These are phyloP conservation scores for Lonchura striata DNA, from an alignment of 2,113 vertebrate species.

Conservation along the genomic window DNA sequence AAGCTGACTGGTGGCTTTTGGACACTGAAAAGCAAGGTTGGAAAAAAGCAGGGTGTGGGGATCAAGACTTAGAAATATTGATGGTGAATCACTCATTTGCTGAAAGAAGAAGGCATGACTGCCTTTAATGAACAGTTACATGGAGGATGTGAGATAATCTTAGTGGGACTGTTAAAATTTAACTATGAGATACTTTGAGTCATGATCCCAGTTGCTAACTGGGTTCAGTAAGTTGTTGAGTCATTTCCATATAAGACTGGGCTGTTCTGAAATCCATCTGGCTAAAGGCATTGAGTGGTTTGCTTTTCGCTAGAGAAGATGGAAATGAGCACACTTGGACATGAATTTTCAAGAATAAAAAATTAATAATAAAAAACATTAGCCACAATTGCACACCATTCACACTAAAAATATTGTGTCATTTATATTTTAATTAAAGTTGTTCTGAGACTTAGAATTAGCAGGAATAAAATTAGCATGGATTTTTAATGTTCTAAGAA, in stretches of 20 bases:
- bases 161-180: constrained; percentile 43
- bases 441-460: background rate
- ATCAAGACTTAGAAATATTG: background rate
- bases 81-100: background rate
- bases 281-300: constrained; percentile 27
- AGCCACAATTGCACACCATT: constrained; percentile 2
- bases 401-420: constrained; percentile 13
- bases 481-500: background rate
- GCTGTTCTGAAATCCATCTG: constrained; percentile 36
- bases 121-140: background rate
- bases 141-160: constrained; percentile 3
- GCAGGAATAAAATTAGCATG: background rate
- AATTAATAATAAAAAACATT: constrained; percentile 19
- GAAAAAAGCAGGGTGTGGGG: background rate
- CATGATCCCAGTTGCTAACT: constrained; percentile 66
- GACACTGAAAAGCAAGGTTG: background rate
- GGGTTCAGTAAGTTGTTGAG: constrained; percentile 68
- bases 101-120: background rate
- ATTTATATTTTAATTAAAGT: constrained; percentile 59
- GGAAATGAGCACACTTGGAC: background rate
- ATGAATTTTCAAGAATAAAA: constrained; percentile 12
- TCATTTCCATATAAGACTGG: constrained; percentile 58
- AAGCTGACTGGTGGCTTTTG: background rate
- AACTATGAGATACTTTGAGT: constrained; percentile 9
- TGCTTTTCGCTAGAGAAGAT: constrained; percentile 35